Percentiles rank a stretch among this genome's conserved stretches.
phyloP scores from a whole-genome alignment of 2,113 vertebrate species.

The Capreolus pygargus region DNA sequence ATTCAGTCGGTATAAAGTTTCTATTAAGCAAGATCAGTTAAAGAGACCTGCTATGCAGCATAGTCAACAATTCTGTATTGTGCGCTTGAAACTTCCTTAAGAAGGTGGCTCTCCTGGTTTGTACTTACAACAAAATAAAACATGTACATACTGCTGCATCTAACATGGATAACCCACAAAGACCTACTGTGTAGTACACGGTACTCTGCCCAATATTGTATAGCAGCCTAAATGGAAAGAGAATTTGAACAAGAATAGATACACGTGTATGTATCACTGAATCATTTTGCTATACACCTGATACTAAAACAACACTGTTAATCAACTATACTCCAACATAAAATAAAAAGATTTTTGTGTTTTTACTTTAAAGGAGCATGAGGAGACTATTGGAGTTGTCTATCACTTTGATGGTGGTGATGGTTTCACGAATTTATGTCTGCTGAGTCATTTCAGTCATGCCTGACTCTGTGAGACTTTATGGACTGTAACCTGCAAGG shows the following conservation, averaged over 20 bases:
- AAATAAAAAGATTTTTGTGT: background rate
- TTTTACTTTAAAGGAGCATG: background rate
- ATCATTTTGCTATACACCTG: background rate
- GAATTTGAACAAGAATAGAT: background rate
- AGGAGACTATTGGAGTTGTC: background rate
- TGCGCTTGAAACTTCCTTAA: background rate
- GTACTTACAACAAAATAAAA: background rate
- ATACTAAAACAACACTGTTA: background rate
- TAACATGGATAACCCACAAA: background rate
- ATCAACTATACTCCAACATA: background rate
- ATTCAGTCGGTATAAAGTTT: background rate
- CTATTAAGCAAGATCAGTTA: background rate
- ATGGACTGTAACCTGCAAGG: background rate
- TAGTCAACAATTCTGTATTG: background rate
- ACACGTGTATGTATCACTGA: background rate
- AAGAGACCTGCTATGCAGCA: background rate
- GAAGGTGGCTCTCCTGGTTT: background rate
- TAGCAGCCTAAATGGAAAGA: background rate
- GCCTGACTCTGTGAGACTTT: background rate
- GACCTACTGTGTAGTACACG: background rate
- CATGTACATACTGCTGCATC: background rate
- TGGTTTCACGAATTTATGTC: background rate
- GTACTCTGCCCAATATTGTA: background rate
- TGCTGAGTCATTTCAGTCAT: background rate
- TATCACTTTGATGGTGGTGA: background rate